Base-by-base conservation (phyloP, 2,888 invertebrate genomes). In the Agapostemon virescens region DNA sequence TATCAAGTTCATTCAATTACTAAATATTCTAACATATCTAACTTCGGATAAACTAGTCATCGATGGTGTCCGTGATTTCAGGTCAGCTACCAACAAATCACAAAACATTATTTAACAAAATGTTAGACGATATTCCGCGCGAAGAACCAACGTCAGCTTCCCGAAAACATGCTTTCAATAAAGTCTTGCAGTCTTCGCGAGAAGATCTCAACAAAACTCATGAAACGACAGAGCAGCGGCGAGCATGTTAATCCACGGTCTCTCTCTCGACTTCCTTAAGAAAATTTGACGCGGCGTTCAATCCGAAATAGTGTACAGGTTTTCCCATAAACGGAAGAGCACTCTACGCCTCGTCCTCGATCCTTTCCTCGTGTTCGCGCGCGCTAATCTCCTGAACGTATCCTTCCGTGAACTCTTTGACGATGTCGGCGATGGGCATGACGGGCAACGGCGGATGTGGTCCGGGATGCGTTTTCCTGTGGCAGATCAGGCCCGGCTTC, bases 341-440 rank as follows among this genome's bases (percentile, higher is more conserved):
- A 30, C 66, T 67, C 81, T 80, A 87, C 64, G 79, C 58, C n/a
- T 87, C 87, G 11, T 87, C 81, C 15, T 80, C 72, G 45, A 83
- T 58, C 23, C 66, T 83, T n/a, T 85, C 84, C 11, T 87, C 87
- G 69, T 64, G 81, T 17, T 83, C 86, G 11, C 81, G 72, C 6
- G 82, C 81, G 52, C 69, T 86, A 36, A 78, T 83, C 58, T 88
- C 88, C 23, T 88, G 88, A 13, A 77, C 84, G 64, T 84, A 86
- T 30, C 86, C 88, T 3, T 90, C 91, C 0, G 92, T 92, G 40
- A 92, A 92, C 45, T 92, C 90, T 71, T 91, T 91, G 5, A 93
- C 92, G 40, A 92, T 89, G 72, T 93, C 92, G 0, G 91, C 92
- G 63, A 93, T 93, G 0, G 92, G 92, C 92, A 93, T 93, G 1